Conservation (phyloP, 2,888 invertebrate genomes). For the Hanleya hanleyi region DNA sequence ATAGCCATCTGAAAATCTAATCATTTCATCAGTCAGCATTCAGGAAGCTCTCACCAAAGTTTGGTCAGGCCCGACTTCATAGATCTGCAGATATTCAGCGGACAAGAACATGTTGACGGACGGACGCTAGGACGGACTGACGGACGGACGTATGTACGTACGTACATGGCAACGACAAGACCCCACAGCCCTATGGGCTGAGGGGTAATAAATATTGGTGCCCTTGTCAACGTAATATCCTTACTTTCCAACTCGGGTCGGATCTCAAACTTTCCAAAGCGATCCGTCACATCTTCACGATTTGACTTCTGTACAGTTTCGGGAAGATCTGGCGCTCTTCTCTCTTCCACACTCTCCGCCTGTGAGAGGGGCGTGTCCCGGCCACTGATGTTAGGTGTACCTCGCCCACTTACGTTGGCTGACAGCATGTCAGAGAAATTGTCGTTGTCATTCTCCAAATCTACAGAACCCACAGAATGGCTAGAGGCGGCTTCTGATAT, state of each 20-base stretch:
- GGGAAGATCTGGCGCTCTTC: slow-evolving; percentile 67
- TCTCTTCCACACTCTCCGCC: slow-evolving; percentile 65
- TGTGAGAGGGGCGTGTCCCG: slow-evolving; percentile 97
- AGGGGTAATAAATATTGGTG: no score
- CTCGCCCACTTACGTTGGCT: slow-evolving; percentile 92
- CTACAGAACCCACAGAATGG: slow-evolving; percentile 90
- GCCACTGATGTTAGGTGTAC: slow-evolving; percentile 74
- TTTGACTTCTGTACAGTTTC: slow-evolving; percentile 82
- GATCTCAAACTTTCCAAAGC: slow-evolving; percentile 98
- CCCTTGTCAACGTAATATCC: no score
- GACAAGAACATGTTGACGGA: no score
- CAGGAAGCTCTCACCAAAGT: no score
- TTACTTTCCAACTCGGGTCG: slow-evolving; percentile 65
- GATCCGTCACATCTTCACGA: slow-evolving; percentile 96
- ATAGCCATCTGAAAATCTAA: no score
- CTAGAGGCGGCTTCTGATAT: slow-evolving; percentile 97
- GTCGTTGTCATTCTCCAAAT: slow-evolving; percentile 81
- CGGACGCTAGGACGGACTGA: no score
- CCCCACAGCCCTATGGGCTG: no score
- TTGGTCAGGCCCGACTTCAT: no score
- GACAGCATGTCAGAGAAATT: slow-evolving; percentile 98
- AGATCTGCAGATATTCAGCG: no score
- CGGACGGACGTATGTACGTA: no score
- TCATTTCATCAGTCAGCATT: no score
- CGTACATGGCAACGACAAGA: no score